Evolutionary conservation across 2,888 invertebrate species (phyloP).

Genomic region (Drosophila parthenogenetica): DNA sequence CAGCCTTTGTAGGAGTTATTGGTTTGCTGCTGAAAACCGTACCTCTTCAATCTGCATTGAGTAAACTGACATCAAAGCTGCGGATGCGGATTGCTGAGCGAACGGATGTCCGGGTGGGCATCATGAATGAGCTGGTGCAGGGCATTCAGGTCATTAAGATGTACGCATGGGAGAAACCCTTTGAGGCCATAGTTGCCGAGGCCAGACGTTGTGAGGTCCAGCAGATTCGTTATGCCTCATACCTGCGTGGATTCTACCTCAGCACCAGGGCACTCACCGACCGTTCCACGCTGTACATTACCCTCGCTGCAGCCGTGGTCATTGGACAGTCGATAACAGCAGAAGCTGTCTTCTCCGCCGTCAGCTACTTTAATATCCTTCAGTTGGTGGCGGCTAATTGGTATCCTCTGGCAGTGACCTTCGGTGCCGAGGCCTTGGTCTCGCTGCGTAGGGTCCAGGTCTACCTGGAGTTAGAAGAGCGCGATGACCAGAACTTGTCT

Average conservation of each 20-base stretch:
- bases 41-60: constrained; percentile 90
- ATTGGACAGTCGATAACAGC: constrained; percentile 88
- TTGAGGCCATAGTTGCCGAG: constrained; percentile 91
- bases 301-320: constrained; percentile 91
- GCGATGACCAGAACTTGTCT: constrained; percentile 82
- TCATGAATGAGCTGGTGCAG: constrained; percentile 97
- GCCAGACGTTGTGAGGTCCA: constrained; percentile 90
- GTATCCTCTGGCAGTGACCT: constrained; percentile 87
- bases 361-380: constrained; percentile 91
- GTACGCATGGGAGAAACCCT: constrained; percentile 98
- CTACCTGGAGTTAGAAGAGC: constrained; percentile 87
- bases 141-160: constrained; percentile 98
- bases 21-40: constrained; percentile 91
- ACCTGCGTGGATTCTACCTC: constrained; percentile 88
- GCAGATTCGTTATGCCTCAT: constrained; percentile 88
- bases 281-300: constrained; percentile 92
- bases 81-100: constrained; percentile 92
- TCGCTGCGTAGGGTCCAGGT: constrained; percentile 87
- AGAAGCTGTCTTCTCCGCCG: constrained; percentile 90
- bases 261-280: constrained; percentile 93
- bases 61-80: constrained; percentile 83
- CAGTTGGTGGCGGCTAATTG: constrained; percentile 88
- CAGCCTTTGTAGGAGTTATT: constrained; percentile 91
- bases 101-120: constrained; percentile 95
- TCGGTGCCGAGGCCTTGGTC: constrained; percentile 87